phyloP scores from a whole-genome alignment of 2,797 vertebrate genomes.

The Pseudomugil gertrudae region DNA sequence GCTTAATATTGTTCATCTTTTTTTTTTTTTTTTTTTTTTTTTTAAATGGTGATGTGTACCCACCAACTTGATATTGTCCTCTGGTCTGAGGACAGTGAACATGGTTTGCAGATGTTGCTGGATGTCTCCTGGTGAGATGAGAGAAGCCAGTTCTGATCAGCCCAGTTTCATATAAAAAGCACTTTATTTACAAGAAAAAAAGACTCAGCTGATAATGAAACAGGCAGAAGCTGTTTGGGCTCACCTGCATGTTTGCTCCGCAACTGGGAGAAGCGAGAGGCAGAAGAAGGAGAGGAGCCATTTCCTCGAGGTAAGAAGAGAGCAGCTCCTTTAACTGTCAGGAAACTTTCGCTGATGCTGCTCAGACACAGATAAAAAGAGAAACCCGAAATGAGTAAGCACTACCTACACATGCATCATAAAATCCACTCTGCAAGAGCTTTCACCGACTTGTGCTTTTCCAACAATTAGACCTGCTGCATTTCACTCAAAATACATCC shows the following conservation, averaged over 20 bases:
- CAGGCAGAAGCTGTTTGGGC: neutral
- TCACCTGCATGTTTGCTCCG: conserved; percentile 97
- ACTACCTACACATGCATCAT: neutral
- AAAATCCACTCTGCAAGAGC: neutral
- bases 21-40: no score
- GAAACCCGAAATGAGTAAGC: neutral
- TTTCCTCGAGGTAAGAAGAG: conserved; percentile 97
- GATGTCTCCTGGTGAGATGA: conserved; percentile 87
- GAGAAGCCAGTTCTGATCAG: conserved; percentile 5
- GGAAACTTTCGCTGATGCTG: conserved; percentile 99
- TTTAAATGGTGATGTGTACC: conserved; percentile 41
- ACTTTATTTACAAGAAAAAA: neutral
- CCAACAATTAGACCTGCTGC: neutral
- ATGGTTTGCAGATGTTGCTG: conserved; percentile 99
- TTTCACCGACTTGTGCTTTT: neutral
- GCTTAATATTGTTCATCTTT: neutral
- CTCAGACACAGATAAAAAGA: conserved; percentile 19
- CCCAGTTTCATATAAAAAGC: neutral
- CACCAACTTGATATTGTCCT: conserved; percentile 98
- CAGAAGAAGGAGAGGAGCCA: conserved; percentile 87
- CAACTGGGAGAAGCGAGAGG: conserved; percentile 91
- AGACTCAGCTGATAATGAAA: neutral
- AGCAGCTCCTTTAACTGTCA: conserved; percentile 98
- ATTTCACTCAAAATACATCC: neutral
- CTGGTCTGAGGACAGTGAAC: conserved; percentile 95